Base-by-base conservation (phyloP, 2,113 vertebrate species). In the Pterophyllum scalare region DNA sequence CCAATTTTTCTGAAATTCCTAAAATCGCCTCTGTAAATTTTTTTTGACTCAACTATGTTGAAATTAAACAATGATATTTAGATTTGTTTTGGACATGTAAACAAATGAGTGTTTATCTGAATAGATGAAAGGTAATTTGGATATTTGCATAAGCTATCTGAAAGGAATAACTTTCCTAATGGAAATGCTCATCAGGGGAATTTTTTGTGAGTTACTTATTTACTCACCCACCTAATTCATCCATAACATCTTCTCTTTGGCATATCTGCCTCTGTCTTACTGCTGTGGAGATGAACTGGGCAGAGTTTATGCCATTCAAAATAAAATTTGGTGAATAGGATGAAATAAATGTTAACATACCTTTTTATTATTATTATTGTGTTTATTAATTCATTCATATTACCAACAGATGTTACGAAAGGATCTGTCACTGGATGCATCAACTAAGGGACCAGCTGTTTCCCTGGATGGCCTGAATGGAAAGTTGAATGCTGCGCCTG, bases 351-450 rank as follows among this genome's bases (percentile, higher is more conserved):
- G 22, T 60, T 54, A 75, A 86, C 20, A 14, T 67, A 1, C 2
- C 14, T 60, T 74, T 28, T 81, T 64, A 19, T 81, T 59, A 75
- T 10, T 28, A 49, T 49, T 7, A 49, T 49, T 26, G 14, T 28
- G 14, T 35, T 20, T 17, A 17, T 49, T 52, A 1, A 19, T 54
- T 43, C 3, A 43, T n/a, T n/a, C 3, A 89, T 59, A 86, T 54
- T 72, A n/a, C 67, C 67, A 72, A 72, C 90, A 95, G 95, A 78
- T 93, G n/a, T 59, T 88, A 33, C 77, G 79, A 4, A 85, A 88
- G 46, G 59, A 79, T 57, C 26, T 91, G 7, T 81, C 88, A 52
- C 24, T 90, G 49, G 77, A 89, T 57, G 80, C 77, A 78, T 83
- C 84, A 28, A 77, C 85, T 43, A 59, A 88, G 57, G 85, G 46